Percentiles rank a stretch among this genome's conserved stretches.
These are phyloP conservation scores for Paraescarpia echinospica DNA, from an alignment of 1,140 invertebrate species.

Conservation along the genomic window DNA sequence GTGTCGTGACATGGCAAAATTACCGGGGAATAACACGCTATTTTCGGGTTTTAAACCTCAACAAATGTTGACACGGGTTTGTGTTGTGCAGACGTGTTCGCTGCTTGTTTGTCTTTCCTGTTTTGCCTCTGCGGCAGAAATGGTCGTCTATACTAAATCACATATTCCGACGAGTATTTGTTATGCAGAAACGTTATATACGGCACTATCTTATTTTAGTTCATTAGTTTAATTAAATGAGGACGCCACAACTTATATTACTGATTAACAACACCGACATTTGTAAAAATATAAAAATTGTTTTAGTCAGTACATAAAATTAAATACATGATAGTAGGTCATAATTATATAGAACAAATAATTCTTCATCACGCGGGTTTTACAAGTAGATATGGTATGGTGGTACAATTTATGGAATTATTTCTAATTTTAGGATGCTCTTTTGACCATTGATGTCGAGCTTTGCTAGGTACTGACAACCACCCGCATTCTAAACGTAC, in stretches of 20 bases:
- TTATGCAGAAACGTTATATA: not conserved
- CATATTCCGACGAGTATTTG: not conserved
- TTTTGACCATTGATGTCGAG: no score
- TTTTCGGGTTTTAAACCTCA: not conserved
- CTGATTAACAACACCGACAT: not conserved
- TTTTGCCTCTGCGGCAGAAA: not conserved
- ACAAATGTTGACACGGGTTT: not conserved
- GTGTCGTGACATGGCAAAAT: not conserved
- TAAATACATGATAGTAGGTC: not conserved
- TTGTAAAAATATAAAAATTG: no score
- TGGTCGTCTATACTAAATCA: not conserved
- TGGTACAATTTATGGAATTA: no score
- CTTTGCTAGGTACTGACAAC: no score
- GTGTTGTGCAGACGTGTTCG: not conserved
- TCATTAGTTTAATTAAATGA: not conserved
- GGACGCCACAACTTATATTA: not conserved
- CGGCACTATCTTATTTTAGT: not conserved
- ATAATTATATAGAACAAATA: no score
- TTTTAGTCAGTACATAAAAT: not conserved
- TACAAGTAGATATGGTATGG: no score
- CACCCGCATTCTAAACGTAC: not conserved
- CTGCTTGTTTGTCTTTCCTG: not conserved
- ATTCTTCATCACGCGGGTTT: no score
- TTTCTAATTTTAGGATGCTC: no score
- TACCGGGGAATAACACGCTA: not conserved